These are phyloP conservation scores for Aporophyla nigra DNA, from an alignment of 2,888 invertebrate species.

Conservation along the genomic window DNA sequence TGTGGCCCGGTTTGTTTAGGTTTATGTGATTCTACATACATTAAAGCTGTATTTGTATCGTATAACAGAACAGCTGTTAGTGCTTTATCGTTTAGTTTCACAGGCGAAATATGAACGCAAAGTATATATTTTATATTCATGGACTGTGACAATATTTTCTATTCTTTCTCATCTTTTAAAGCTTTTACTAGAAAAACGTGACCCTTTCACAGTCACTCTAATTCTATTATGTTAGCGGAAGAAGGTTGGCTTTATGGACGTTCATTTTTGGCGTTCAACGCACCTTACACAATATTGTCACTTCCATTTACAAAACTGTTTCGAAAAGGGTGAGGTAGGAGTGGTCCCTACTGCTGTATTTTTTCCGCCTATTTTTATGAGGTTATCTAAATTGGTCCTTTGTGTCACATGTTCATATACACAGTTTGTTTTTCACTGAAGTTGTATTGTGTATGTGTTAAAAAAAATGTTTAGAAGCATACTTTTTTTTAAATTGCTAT, in stretches of 20 bases:
- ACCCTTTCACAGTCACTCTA: slow-evolving; percentile 21
- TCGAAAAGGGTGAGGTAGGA: slow-evolving; percentile 15
- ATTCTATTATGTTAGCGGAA: slow-evolving; percentile 17
- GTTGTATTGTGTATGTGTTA: too few species aligned
- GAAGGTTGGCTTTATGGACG: neutral
- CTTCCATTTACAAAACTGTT: slow-evolving; percentile 25
- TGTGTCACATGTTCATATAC: neutral
- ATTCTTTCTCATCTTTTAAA: neutral
- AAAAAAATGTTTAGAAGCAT: too few species aligned
- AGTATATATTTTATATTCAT: neutral
- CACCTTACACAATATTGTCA: slow-evolving; percentile 24
- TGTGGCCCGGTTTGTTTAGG: slow-evolving; percentile 24
- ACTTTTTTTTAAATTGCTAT: neutral
- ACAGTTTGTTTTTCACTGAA: neutral
- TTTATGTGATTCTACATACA: slow-evolving; percentile 2
- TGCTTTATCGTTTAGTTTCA: neutral
- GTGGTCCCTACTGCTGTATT: neutral
- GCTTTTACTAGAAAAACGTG: neutral
- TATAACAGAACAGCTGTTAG: neutral
- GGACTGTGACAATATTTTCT: neutral
- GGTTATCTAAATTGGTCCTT: neutral
- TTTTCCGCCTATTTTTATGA: neutral
- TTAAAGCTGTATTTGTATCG: neutral
- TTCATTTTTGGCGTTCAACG: slow-evolving; percentile 12
- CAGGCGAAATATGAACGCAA: neutral